Conservation (phyloP, 2,888 invertebrate species). For the Brachynemurus nebulosus region DNA sequence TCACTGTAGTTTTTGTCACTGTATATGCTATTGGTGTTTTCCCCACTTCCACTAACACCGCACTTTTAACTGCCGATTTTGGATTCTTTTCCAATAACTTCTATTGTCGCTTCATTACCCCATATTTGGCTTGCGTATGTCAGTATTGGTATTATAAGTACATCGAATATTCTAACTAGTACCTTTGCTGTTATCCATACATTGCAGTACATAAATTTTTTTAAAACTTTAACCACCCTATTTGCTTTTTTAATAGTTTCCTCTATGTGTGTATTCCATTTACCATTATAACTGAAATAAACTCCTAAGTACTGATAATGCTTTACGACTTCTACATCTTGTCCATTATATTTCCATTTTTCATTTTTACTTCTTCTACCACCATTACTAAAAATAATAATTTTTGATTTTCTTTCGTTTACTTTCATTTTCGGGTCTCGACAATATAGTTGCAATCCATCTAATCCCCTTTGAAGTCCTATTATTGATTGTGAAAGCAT, state of each 20-base stretch:
- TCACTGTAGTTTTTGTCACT: too few species aligned
- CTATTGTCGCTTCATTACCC: too few species aligned
- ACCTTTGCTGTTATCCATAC: background rate
- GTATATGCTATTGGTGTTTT: too few species aligned
- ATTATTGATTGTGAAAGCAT: background rate
- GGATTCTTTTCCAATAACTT: background rate
- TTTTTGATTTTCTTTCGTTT: background rate
- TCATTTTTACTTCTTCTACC: background rate
- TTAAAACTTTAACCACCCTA: background rate
- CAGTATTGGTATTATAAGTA: background rate
- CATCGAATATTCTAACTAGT: background rate
- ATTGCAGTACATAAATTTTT: background rate
- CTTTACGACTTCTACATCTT: background rate
- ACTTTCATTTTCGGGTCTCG: background rate
- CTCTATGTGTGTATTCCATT: background rate
- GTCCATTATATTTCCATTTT: background rate
- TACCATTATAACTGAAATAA: background rate
- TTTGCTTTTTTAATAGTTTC: background rate
- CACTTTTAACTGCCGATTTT: background rate
- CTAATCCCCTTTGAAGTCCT: background rate
- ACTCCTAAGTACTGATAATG: background rate
- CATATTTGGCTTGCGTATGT: background rate
- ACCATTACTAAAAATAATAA: background rate
- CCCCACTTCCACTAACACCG: too few species aligned
- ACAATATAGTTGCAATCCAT: background rate